These are phyloP conservation scores for Cistogaster globosa DNA, from an alignment of 2,888 invertebrate genomes.

Conservation along the genomic window DNA sequence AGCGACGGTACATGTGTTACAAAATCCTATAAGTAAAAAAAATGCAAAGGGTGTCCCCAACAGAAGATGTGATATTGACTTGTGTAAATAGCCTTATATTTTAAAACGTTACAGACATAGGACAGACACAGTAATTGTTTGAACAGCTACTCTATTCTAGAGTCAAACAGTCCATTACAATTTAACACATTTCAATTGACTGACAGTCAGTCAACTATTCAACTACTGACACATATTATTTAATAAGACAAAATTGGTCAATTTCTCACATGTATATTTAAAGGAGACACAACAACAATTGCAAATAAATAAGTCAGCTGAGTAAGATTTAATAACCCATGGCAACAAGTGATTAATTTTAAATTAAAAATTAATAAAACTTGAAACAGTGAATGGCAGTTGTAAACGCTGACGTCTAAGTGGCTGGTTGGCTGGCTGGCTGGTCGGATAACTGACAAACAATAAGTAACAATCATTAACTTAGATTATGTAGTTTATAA, in stretches of 20 bases:
- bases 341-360: conserved; percentile 40
- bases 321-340: conserved; percentile 43
- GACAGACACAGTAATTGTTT: too few species aligned
- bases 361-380: conserved; percentile 14
- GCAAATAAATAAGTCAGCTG: conserved; percentile 4
- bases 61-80: too few species aligned
- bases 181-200: neutral
- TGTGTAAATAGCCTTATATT: too few species aligned
- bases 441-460: conserved; percentile 12
- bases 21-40: too few species aligned
- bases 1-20: too few species aligned
- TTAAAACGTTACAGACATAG: too few species aligned
- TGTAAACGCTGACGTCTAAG: conserved; percentile 27
- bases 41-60: too few species aligned
- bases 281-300: conserved; percentile 11
- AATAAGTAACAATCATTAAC: conserved; percentile 8
- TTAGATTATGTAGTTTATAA: conserved; percentile 20
- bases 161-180: neutral
- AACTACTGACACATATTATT: conserved; percentile 20
- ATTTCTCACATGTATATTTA: conserved; percentile 42
- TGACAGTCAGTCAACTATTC: conserved; percentile 12
- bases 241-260: conserved; percentile 17
- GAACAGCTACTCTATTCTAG: too few species aligned
- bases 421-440: conserved; percentile 18
- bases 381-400: conserved; percentile 28